Evolutionary conservation across 2,888 invertebrate genomes (phyloP), one percentile per base, ranked within the genome.

Genomic region (Cheiracanthium punctorium): DNA sequence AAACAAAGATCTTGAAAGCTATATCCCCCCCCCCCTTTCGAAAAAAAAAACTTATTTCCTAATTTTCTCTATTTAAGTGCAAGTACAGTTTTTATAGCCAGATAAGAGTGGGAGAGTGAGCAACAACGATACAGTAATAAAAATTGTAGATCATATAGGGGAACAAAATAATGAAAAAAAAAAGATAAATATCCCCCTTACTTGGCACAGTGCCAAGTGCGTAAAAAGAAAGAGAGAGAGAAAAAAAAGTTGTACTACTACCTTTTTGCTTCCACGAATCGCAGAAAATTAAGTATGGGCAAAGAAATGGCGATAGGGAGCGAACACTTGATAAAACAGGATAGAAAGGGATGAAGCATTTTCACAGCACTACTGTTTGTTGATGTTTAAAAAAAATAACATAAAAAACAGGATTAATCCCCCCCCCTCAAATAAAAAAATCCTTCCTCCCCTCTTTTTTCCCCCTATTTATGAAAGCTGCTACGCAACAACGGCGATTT

Each of bases 251-350:
- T 17, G 74, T 85, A 85, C 84, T 79, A 67, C 84, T 85, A 85
- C 84, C 84, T 85, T 85, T 82, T 85, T 79, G 76, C 77, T 84
- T 77, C 82, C 48, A 79, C 79, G 84, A 85, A 79, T 73, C 41
- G 58, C 77, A 79, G 74, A 73, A 79, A 85, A 85, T 85, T 85
- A 79, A 79, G 79, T 70, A 79, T 79, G 33, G 69, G 79, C 79
- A 43, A 76, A 85, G 79, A 79, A 72, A 84, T 43, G 72, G 32
- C 69, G 24, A 43, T 14, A 43, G 71, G 71, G 71, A 70, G 28
- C 71, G 43, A 29, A 24, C 37, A 71, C 29, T n/a, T 37, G 71
- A 43, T 71, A 71, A 71, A 71, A 71, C 43, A 33, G 71, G 43
- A 71, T 29, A 28, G 29, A 17, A 29, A n/a, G 29, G 29, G 41